Conservation (phyloP, 2,797 vertebrate genomes). For the Melopsittacus undulatus region DNA sequence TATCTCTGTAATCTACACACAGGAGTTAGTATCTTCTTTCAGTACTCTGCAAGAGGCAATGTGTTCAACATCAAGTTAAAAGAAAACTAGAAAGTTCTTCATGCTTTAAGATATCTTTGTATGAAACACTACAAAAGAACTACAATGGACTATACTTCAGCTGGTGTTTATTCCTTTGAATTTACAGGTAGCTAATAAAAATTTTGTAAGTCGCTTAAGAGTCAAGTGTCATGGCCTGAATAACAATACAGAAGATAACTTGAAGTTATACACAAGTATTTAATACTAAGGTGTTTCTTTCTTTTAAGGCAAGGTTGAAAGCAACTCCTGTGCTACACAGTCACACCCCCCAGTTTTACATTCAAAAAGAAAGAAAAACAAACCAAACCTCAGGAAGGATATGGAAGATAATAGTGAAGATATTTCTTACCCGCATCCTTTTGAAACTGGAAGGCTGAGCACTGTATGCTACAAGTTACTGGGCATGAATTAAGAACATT, state of each 20-base stretch:
- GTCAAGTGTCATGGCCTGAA: not conserved
- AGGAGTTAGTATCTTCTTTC: not conserved
- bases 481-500: not conserved
- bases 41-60: not conserved
- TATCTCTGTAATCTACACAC: not conserved
- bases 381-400: not conserved
- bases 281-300: not conserved
- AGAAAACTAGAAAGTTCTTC: not conserved
- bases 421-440: not conserved
- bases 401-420: not conserved
- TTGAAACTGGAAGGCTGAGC: not conserved
- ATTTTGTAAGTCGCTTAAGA: not conserved
- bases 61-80: not conserved
- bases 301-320: not conserved
- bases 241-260: not conserved
- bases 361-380: rapidly evolving
- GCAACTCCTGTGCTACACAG: not conserved
- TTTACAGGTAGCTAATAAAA: not conserved
- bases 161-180: not conserved
- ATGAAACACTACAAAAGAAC: not conserved
- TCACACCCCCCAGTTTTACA: not conserved
- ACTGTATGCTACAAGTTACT: not conserved
- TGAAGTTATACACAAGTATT: not conserved
- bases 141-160: not conserved
- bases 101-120: not conserved